Percentiles rank a stretch among this genome's conserved stretches.
These are phyloP conservation scores for Ormyrus rosae DNA, from an alignment of 2,888 invertebrate species.

Conservation along the genomic window DNA sequence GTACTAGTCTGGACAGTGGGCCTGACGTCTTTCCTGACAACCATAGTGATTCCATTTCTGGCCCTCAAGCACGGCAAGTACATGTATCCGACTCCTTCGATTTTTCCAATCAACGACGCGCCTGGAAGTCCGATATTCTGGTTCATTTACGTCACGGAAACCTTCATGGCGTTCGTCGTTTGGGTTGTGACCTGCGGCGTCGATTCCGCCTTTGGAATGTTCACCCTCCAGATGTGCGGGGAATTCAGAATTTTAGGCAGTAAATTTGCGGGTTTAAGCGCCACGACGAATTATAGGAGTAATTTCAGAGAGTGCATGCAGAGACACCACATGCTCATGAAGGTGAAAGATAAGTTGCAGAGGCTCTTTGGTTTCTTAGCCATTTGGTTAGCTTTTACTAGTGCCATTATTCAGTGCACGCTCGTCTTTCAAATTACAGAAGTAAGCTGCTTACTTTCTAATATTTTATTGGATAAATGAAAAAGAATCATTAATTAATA, in stretches of 20 bases:
- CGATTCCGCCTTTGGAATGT: conserved; percentile 2
- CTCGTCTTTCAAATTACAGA: conserved; percentile 60
- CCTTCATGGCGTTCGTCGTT: background rate
- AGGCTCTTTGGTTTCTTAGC: conserved; percentile 62
- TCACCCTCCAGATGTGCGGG: conserved; percentile 21
- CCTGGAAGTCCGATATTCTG: conserved; percentile 1
- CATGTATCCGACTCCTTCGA: background rate
- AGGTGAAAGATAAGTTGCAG: conserved; percentile 57
- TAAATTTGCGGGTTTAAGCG: background rate
- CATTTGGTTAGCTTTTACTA: conserved; percentile 59
- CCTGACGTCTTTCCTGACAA: background rate
- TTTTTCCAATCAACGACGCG: background rate
- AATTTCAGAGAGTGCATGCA: conserved; percentile 54
- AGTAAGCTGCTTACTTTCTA: background rate
- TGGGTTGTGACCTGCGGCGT: background rate
- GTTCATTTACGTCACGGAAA: background rate
- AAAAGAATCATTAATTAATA: background rate
- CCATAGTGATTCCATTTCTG: background rate
- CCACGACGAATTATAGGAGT: conserved; percentile 24
- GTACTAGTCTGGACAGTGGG: background rate
- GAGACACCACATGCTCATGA: conserved; percentile 54
- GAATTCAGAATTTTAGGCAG: background rate
- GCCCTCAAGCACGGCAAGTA: background rate
- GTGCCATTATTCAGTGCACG: conserved; percentile 61
- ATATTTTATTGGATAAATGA: background rate